phyloP scores from a whole-genome alignment of 2,797 vertebrate genomes.

The Pseudochirops cupreus region DNA sequence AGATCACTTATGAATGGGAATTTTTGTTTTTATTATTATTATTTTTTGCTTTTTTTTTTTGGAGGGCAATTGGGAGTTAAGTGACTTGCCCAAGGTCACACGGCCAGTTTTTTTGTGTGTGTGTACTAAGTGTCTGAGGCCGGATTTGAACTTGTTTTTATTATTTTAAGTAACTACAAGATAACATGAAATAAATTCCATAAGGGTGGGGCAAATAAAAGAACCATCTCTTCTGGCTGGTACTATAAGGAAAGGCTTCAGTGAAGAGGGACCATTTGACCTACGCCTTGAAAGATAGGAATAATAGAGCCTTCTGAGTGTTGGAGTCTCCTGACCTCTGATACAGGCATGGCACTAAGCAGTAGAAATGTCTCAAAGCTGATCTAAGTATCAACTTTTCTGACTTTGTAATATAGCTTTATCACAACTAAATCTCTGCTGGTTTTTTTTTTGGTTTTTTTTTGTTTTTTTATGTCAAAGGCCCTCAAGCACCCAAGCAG shows the following conservation, averaged over 20 bases:
- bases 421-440: background rate
- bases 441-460: background rate
- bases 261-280: background rate
- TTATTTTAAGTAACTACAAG: background rate
- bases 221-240: no score
- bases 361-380: background rate
- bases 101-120: no score
- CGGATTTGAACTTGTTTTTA: no score
- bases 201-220: background rate
- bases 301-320: background rate
- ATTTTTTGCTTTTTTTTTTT: no score
- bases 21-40: no score
- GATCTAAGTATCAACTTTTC: background rate
- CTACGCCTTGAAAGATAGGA: background rate
- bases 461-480: background rate
- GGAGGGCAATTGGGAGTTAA: no score
- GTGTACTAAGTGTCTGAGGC: no score
- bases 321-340: background rate
- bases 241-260: no score
- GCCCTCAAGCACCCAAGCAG: background rate
- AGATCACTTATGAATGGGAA: no score
- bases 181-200: background rate
- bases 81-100: no score
- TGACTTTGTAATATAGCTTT: background rate
- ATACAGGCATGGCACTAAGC: background rate